Conservation (phyloP, 2,113 vertebrate genomes). For the Calypte anna region DNA sequence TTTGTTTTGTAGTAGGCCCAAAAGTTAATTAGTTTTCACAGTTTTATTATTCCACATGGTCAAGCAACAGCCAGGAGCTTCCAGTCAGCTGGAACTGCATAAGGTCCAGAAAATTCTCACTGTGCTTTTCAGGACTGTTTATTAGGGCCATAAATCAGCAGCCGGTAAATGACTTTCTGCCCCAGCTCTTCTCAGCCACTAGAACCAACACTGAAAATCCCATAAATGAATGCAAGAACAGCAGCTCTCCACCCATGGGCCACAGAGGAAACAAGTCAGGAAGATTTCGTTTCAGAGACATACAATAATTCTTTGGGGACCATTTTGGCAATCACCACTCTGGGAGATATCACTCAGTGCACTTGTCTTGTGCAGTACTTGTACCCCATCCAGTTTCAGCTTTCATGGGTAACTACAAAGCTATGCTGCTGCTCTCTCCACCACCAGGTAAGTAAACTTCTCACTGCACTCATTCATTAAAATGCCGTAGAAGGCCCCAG, state of each 20-base stretch:
- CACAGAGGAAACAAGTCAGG: background rate
- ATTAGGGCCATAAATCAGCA: slow-evolving; percentile 34
- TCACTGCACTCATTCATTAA: background rate
- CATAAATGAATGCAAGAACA: background rate
- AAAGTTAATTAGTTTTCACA: slow-evolving; percentile 54
- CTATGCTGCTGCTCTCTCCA: background rate
- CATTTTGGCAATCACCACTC: background rate
- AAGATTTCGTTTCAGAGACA: background rate
- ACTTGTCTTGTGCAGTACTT: background rate
- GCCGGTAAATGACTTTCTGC: slow-evolving; percentile 17
- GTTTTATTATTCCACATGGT: slow-evolving; percentile 38
- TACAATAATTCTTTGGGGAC: background rate
- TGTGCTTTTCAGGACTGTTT: slow-evolving; percentile 18
- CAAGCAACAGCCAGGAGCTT: slow-evolving; percentile 26
- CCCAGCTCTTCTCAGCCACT: background rate
- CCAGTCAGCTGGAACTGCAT: background rate
- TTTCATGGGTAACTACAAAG: background rate
- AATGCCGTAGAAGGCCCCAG: background rate
- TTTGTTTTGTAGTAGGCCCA: slow-evolving; percentile 30
- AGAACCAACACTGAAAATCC: background rate
- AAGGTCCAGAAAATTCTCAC: slow-evolving; percentile 33
- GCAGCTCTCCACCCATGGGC: background rate
- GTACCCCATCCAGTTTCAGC: background rate
- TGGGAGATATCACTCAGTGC: background rate
- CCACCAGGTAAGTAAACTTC: background rate